phyloP scores from a whole-genome alignment of 2,888 invertebrate genomes.

The Lamellibrachia satsuma region DNA sequence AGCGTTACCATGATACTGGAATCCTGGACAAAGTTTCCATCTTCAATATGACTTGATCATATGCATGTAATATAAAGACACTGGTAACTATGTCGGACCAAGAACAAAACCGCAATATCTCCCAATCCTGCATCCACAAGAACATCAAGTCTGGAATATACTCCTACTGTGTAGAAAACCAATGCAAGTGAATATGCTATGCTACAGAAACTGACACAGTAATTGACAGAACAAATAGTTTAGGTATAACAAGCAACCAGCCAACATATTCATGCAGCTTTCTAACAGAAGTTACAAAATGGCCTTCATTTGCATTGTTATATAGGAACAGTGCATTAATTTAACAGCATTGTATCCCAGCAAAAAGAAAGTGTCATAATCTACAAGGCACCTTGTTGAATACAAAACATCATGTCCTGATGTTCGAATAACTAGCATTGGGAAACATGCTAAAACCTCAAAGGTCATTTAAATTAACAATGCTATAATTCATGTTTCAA shows the following conservation, averaged over 20 bases:
- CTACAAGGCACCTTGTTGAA: not conserved
- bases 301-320: not conserved
- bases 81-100: slow-evolving; percentile 8
- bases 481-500: too few species aligned
- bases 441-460: not conserved
- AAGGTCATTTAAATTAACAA: not conserved
- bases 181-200: not conserved
- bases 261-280: not conserved
- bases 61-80: not conserved
- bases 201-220: not conserved
- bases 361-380: not conserved
- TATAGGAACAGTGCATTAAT: not conserved
- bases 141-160: not conserved
- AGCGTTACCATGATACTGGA: not conserved
- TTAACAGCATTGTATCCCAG: not conserved
- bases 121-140: not conserved
- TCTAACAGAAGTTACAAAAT: not conserved
- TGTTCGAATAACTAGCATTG: not conserved
- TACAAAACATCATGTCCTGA: not conserved
- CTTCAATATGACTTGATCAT: not conserved
- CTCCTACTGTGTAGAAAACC: not conserved
- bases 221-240: not conserved
- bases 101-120: not conserved
- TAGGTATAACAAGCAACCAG: not conserved
- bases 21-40: not conserved